Conservation (phyloP, 2,888 invertebrate genomes). For the Andrena chrysosceles region DNA sequence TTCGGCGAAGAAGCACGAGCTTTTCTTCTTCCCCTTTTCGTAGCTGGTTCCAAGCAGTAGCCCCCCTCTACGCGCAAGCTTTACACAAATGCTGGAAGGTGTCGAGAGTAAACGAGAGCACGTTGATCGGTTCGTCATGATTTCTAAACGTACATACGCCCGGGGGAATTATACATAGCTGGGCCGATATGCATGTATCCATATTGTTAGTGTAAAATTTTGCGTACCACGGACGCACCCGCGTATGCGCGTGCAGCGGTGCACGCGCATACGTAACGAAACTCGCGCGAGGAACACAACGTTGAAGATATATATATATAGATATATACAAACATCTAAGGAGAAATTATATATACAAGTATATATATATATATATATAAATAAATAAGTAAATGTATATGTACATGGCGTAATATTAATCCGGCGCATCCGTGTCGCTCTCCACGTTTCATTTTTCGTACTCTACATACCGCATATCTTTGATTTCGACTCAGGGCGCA, state of each 20-base stretch:
- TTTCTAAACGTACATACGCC: slow-evolving; percentile 69
- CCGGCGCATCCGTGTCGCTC: slow-evolving; percentile 45
- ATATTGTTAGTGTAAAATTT: slow-evolving; percentile 39
- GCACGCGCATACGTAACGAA: slow-evolving; percentile 15
- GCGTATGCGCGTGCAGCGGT: slow-evolving; percentile 25
- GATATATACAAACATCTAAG: slow-evolving; percentile 33
- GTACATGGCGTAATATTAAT: slow-evolving; percentile 46
- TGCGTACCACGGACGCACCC: slow-evolving; percentile 15
- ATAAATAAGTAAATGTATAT: slow-evolving; percentile 39
- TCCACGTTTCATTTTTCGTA: slow-evolving; percentile 52
- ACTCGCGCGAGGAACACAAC: slow-evolving; percentile 30
- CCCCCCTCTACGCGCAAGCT: slow-evolving; percentile 26
- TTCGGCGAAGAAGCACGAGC: background rate
- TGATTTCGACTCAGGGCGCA: slow-evolving; percentile 61
- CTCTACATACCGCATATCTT: slow-evolving; percentile 53
- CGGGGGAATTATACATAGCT: slow-evolving; percentile 54
- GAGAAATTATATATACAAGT: slow-evolving; percentile 17
- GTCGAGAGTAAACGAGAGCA: slow-evolving; percentile 19
- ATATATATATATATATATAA: slow-evolving; percentile 16
- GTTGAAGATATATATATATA: slow-evolving; percentile 28
- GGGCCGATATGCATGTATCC: slow-evolving; percentile 57
- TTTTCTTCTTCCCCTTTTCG: too few species aligned
- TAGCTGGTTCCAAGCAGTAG: slow-evolving; percentile 13
- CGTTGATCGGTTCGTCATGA: slow-evolving; percentile 48
- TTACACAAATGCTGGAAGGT: slow-evolving; percentile 28